These are phyloP conservation scores for Rhombomys opimus DNA, from an alignment of 2,113 vertebrate species.

Conservation along the genomic window DNA sequence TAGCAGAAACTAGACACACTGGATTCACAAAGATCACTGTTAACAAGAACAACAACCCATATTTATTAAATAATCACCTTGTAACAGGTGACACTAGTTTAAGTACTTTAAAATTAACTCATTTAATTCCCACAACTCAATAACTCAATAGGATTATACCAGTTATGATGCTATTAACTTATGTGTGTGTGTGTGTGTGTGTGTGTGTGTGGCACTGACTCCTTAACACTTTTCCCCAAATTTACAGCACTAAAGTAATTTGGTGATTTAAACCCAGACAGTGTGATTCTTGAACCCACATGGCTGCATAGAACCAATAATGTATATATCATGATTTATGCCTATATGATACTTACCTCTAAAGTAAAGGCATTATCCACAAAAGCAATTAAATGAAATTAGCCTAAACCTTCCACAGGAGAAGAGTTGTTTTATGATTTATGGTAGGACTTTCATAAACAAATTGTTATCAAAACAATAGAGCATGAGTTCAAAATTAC, in stretches of 20 bases:
- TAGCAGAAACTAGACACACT: slow-evolving; percentile 57
- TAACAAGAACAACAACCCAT: slow-evolving; percentile 44
- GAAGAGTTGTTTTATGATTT: slow-evolving; percentile 26
- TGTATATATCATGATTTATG: neutral
- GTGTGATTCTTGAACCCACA: neutral
- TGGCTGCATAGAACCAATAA: neutral
- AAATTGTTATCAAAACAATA: slow-evolving; percentile 56
- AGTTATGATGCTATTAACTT: neutral
- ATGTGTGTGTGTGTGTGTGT: no score
- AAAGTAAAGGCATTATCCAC: slow-evolving; percentile 11
- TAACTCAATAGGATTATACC: neutral
- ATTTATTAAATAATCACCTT: slow-evolving; percentile 50
- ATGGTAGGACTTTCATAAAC: slow-evolving; percentile 27
- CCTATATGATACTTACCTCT: neutral
- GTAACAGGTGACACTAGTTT: neutral
- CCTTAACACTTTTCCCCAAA: slow-evolving; percentile 46
- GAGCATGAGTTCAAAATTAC: slow-evolving; percentile 4
- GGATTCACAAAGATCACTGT: slow-evolving; percentile 45
- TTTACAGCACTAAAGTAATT: slow-evolving; percentile 28
- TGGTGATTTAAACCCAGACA: slow-evolving; percentile 21
- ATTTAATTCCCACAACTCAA: slow-evolving; percentile 20
- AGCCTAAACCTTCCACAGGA: neutral
- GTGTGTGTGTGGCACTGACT: neutral
- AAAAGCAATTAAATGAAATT: neutral
- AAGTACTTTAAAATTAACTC: slow-evolving; percentile 49